Evolutionary conservation across 1,140 invertebrate genomes (phyloP).

Genomic region (Cyclina sinensis): DNA sequence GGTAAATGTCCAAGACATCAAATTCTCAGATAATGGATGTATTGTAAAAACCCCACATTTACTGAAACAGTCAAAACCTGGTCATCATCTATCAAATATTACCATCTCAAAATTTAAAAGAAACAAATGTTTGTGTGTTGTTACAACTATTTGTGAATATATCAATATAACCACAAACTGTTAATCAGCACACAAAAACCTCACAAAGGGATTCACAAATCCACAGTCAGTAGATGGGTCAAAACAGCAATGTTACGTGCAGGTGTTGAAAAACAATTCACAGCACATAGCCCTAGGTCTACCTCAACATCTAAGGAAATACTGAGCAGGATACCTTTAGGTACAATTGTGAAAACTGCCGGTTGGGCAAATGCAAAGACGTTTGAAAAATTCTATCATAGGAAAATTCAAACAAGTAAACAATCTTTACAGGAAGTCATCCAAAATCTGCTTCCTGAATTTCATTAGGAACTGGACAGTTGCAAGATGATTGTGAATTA

Average conservation of each 20-base stretch:
- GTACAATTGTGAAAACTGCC: not conserved
- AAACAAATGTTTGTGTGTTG: not conserved
- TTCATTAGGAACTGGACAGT: too few relatives aligned
- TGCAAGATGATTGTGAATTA: too few relatives aligned
- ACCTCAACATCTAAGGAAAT: not conserved
- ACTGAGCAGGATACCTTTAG: not conserved
- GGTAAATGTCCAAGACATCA: constrained; percentile 15
- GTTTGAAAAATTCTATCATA: too few relatives aligned
- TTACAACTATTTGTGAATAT: not conserved
- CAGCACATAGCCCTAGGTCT: constrained; percentile 8
- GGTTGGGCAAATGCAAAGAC: too few relatives aligned
- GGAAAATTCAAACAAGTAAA: too few relatives aligned
- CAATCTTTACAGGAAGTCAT: too few relatives aligned
- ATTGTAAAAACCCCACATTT: not conserved
- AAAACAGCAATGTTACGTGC: not conserved
- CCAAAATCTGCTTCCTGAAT: too few relatives aligned
- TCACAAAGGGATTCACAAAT: not conserved
- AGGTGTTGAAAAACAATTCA: constrained; percentile 8
- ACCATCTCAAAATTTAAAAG: too few relatives aligned
- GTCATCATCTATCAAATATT: constrained; percentile 5
- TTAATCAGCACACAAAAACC: constrained; percentile 20
- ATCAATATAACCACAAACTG: not conserved
- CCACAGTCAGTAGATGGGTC: not conserved
- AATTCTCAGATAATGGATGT: not conserved
- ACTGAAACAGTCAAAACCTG: constrained; percentile 10